These are phyloP conservation scores for Littorina saxatilis DNA, from an alignment of 1,140 invertebrate species.

Conservation along the genomic window DNA sequence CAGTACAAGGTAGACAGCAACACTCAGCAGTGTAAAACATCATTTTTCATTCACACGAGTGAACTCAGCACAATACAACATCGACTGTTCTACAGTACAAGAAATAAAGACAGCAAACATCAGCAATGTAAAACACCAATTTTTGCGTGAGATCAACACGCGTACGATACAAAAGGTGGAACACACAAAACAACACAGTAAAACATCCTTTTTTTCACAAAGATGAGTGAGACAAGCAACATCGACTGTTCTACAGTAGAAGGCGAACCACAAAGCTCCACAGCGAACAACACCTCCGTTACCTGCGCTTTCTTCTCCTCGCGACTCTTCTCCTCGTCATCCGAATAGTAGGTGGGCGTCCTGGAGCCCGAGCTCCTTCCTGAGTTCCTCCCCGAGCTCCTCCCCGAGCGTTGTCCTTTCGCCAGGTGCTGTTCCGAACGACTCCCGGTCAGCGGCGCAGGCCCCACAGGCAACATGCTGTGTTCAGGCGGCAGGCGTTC, in stretches of 20 bases:
- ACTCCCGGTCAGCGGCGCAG: slow-evolving; percentile 51
- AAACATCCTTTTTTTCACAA: neutral
- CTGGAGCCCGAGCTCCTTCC: slow-evolving; percentile 36
- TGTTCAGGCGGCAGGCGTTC: slow-evolving; percentile 42
- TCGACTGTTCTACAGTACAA: too few species aligned
- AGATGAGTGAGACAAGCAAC: neutral
- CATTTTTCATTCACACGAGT: too few species aligned
- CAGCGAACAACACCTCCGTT: neutral
- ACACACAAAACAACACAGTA: neutral
- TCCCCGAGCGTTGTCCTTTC: slow-evolving; percentile 25
- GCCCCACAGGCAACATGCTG: slow-evolving; percentile 37
- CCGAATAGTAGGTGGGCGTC: slow-evolving; percentile 53
- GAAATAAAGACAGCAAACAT: too few species aligned
- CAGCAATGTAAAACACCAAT: too few species aligned
- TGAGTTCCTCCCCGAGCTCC: slow-evolving; percentile 26
- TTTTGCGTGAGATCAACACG: too few species aligned
- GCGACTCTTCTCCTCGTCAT: slow-evolving; percentile 62
- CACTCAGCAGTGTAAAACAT: too few species aligned
- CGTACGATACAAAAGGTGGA: neutral
- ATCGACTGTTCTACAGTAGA: neutral
- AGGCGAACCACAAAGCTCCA: neutral
- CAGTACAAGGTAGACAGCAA: too few species aligned
- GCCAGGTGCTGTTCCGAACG: slow-evolving; percentile 52
- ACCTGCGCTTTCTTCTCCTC: slow-evolving; percentile 80
- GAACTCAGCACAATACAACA: too few species aligned